A percentile compares a stretch with the other conserved stretches of the same genome.
Conservation (phyloP, 2,113 vertebrate species). For the Elachura formosa region DNA sequence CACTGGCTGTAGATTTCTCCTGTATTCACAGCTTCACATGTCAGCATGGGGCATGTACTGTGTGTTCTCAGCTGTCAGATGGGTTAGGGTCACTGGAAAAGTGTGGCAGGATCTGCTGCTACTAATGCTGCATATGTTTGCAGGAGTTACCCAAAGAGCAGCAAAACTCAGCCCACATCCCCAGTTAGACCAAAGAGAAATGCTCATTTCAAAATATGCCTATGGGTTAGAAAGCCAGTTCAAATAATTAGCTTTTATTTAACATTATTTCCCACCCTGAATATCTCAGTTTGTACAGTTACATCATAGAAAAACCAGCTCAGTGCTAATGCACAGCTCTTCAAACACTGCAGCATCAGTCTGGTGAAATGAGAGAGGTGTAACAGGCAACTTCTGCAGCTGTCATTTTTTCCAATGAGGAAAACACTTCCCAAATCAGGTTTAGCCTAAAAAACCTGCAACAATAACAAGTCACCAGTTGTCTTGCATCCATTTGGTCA, state of each 20-base stretch:
- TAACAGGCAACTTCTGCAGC: not conserved
- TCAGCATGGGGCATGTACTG: accelerated
- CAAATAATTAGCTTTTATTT: not conserved
- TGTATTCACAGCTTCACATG: not conserved
- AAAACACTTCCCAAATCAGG: not conserved
- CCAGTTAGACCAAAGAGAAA: not conserved
- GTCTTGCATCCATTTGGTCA: not conserved
- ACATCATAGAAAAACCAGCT: not conserved
- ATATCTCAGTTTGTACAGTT: not conserved
- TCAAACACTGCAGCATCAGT: not conserved
- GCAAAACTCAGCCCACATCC: not conserved
- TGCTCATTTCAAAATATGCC: not conserved
- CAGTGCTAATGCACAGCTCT: not conserved
- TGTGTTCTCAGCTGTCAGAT: not conserved
- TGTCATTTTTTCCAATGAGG: not conserved
- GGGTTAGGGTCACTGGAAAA: not conserved
- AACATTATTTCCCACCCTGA: conserved; percentile 27
- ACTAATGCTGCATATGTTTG: not conserved
- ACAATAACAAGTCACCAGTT: not conserved
- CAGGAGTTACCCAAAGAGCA: not conserved
- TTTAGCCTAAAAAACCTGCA: not conserved
- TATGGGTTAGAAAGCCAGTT: not conserved
- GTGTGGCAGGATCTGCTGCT: not conserved
- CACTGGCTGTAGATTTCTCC: not conserved
- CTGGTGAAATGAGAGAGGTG: not conserved